A percentile compares a stretch with the other conserved stretches of the same genome.
Evolutionary conservation across 2,113 vertebrate species (phyloP).

Genomic region (Mobula birostris): DNA sequence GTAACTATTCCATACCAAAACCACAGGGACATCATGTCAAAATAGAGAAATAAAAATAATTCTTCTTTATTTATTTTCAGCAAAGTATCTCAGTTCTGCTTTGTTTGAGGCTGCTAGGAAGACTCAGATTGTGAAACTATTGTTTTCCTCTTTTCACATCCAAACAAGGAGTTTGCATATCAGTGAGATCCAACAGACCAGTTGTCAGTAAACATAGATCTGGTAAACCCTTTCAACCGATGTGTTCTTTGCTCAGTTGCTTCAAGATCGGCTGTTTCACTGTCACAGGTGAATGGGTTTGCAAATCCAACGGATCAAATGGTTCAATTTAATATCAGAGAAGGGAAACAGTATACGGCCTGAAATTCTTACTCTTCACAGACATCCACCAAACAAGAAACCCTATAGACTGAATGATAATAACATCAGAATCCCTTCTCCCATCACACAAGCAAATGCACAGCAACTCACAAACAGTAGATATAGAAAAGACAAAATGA

Average conservation of each 20-base stretch:
- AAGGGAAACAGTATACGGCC: too few species aligned
- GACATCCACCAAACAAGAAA: too few species aligned
- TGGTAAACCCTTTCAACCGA: background rate
- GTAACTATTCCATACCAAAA: background rate
- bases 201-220: background rate
- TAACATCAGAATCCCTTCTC: too few species aligned
- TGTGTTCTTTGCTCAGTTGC: background rate
- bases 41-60: background rate
- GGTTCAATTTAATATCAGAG: too few species aligned
- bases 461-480: too few species aligned
- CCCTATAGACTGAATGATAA: too few species aligned
- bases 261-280: background rate
- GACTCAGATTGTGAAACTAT: background rate
- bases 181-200: background rate
- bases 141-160: slow-evolving; percentile 18
- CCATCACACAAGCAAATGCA: too few species aligned
- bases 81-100: slow-evolving; percentile 25
- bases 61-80: slow-evolving; percentile 3
- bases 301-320: too few species aligned
- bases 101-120: background rate
- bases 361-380: too few species aligned
- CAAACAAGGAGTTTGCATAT: background rate
- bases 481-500: too few species aligned
- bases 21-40: background rate
- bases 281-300: background rate